Conservation (phyloP, 2,888 invertebrate species). For the Teinopalpus imperialis region DNA sequence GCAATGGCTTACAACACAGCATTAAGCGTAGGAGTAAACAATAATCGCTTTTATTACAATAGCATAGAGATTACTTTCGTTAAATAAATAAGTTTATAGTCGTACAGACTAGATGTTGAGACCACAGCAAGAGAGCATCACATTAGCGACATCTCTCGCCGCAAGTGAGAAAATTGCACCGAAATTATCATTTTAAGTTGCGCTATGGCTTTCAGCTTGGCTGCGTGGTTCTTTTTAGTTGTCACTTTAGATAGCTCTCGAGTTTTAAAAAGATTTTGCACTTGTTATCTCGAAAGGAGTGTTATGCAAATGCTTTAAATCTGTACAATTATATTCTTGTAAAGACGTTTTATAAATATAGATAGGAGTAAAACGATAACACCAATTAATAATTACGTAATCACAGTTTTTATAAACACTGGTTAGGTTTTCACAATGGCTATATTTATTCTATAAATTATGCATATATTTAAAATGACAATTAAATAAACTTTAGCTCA, state of each 20-base stretch:
- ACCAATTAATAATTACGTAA: background rate
- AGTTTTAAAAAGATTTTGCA: constrained; percentile 24
- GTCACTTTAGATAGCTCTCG: constrained; percentile 24
- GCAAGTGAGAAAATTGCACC: constrained; percentile 73
- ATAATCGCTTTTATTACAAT: constrained; percentile 35
- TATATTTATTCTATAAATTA: no score
- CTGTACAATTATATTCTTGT: constrained; percentile 15
- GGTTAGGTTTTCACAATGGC: no score
- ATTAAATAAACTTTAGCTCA: no score
- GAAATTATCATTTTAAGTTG: constrained; percentile 63
- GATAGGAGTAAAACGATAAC: no score
- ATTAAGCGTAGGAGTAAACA: constrained; percentile 16
- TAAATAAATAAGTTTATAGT: constrained; percentile 42
- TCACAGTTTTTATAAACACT: no score
- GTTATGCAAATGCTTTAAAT: constrained; percentile 12
- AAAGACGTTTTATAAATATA: no score
- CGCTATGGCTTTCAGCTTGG: constrained; percentile 40
- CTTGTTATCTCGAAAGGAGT: constrained; percentile 16
- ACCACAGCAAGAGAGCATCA: constrained; percentile 65
- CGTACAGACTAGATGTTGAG: constrained; percentile 61
- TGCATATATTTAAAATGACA: no score
- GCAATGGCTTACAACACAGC: constrained; percentile 47
- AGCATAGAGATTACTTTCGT: constrained; percentile 29
- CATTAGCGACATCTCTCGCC: constrained; percentile 76
- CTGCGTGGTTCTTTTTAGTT: constrained; percentile 30